Evolutionary conservation across 2,797 vertebrate genomes (phyloP).

Genomic region (Liparis tanakae): DNA sequence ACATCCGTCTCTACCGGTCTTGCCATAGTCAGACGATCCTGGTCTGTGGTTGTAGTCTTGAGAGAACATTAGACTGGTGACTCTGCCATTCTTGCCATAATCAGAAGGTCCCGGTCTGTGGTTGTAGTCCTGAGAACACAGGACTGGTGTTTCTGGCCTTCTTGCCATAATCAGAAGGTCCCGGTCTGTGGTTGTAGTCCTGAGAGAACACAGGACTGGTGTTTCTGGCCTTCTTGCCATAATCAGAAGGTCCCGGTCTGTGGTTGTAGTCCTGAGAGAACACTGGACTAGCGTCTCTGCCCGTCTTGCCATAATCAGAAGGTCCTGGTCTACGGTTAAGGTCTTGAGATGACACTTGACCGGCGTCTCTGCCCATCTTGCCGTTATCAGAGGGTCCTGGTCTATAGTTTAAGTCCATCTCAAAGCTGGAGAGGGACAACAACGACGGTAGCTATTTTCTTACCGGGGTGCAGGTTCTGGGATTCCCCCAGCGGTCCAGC

Average conservation of each 20-base stretch:
- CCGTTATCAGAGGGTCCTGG: constrained; percentile 18
- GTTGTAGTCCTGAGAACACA: constrained; percentile 19
- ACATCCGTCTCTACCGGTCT: not conserved
- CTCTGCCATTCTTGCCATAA: not conserved
- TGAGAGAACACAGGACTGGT: too few relatives aligned
- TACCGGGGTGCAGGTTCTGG: constrained; percentile 12
- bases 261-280: too few relatives aligned
- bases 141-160: too few relatives aligned
- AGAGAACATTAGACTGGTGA: too few relatives aligned
- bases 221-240: too few relatives aligned
- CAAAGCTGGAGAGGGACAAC: constrained; percentile 22
- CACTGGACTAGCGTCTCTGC: not conserved
- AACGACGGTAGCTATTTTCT: not conserved
- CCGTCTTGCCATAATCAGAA: not conserved
- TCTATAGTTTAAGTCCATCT: constrained; percentile 58
- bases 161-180: too few relatives aligned
- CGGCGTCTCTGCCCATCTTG: not conserved
- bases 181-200: too few relatives aligned
- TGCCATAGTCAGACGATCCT: constrained; percentile 24
- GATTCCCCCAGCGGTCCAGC: constrained; percentile 57
- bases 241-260: too few relatives aligned
- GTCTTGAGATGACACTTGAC: constrained; percentile 10
- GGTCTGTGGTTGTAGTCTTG: not conserved
- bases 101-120: not conserved
- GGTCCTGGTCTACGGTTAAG: not conserved